Evolutionary conservation across 2,888 invertebrate genomes (phyloP).

Genomic region (Pandemis heparana): DNA sequence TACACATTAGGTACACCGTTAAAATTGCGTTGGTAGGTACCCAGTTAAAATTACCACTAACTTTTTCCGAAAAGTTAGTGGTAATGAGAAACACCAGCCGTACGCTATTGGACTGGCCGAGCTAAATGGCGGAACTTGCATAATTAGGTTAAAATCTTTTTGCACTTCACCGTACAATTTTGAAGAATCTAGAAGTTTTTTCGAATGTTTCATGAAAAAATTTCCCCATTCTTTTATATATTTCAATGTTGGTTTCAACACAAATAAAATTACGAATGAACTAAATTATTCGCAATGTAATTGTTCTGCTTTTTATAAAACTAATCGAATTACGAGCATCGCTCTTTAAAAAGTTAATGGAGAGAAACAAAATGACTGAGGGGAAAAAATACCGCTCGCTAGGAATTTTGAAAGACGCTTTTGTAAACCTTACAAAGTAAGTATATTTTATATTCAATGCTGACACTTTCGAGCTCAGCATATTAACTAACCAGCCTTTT

Average conservation of each 20-base stretch:
- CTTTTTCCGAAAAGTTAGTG: no score
- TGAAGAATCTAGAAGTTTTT: background rate
- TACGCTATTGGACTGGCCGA: no score
- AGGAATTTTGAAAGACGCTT: background rate
- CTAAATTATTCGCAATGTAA: conserved; percentile 4
- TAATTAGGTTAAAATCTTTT: no score
- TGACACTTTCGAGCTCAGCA: background rate
- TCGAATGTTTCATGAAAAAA: background rate
- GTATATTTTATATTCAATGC: background rate
- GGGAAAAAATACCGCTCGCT: background rate
- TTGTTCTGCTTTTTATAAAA: background rate
- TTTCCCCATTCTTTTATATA: no score
- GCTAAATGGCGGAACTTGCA: no score
- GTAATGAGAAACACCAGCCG: no score
- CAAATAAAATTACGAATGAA: background rate
- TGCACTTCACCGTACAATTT: background rate
- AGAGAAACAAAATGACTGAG: background rate
- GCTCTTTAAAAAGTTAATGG: conserved; percentile 2
- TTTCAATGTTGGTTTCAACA: no score
- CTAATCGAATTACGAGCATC: conserved; percentile 4
- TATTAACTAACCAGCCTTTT: background rate
- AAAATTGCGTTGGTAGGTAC: no score
- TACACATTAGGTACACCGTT: no score
- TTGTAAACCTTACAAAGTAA: background rate
- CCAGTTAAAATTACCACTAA: no score